Conservation (phyloP, 2,797 vertebrate species). For the Micrastur ruficollis region DNA sequence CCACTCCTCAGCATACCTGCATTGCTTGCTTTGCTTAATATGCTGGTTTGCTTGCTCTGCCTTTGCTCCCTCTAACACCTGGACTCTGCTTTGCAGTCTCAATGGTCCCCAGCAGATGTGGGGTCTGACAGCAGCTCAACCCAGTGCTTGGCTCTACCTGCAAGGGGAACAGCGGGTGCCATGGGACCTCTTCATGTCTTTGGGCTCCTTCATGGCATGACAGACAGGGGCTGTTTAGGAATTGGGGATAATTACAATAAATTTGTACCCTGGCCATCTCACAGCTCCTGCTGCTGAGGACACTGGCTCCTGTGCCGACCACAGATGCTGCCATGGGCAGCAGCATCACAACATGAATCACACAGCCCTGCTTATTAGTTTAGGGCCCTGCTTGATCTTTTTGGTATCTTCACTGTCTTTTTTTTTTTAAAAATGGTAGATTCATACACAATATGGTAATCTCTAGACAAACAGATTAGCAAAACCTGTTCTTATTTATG, state of each 20-base stretch:
- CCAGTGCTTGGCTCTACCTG: neutral
- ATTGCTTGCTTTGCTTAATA: neutral
- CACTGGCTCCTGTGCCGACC: neutral
- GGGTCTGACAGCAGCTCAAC: neutral
- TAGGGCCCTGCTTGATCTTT: neutral
- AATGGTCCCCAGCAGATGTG: neutral
- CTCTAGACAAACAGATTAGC: neutral
- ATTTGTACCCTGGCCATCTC: neutral
- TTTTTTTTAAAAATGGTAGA: neutral
- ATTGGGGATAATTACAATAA: neutral
- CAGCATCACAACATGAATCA: neutral
- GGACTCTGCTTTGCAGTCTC: neutral
- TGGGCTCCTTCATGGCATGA: neutral
- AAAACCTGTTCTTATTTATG: neutral
- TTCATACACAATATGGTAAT: neutral
- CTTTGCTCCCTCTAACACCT: neutral
- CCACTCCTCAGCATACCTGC: fast-evolving
- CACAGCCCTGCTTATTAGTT: neutral
- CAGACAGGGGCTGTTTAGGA: neutral
- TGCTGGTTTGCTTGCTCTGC: neutral
- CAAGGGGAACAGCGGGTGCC: neutral
- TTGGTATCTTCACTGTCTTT: neutral
- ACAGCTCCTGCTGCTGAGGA: neutral
- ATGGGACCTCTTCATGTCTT: neutral
- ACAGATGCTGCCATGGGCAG: neutral